Base-by-base conservation (phyloP, 2,113 vertebrate genomes). In the Hylia prasina region DNA sequence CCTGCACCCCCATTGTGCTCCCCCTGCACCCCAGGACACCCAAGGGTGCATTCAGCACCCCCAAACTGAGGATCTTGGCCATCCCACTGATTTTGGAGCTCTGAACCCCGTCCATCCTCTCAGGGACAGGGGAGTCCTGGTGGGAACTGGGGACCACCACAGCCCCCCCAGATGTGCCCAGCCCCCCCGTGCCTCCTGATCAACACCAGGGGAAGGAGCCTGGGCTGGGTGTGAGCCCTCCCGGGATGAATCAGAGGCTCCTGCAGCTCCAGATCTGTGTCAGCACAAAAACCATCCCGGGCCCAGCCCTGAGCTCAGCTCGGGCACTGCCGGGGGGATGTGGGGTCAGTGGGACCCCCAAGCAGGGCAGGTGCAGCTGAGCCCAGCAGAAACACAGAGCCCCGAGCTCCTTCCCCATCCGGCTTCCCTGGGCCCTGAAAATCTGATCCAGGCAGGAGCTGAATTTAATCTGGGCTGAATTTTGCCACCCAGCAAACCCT, bases 171-270 rank as follows among this genome's bases (percentile, higher is more conserved):
- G 45, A 2, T 50, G 68, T 40, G 4, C 50, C 44, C 53, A 68
- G 15, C n/a, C 39, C 60, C 90, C 28, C 13, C 31, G 61, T 40
- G 9, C 71, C 1, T 0, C 19, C 70, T 0, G 15, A 57, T 56
- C 68, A 19, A 1, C 9, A 23, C 2, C 27, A 5, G 20, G 71
- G 72, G 63, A 51, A 83, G 64, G 37, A 73, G 25, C 47, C 54
- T 25, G 12, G 39, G 37, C 54, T 70, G 96, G 96, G 77, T 33
- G 83, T 93, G 89, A 95, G 93, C 47, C 80, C 71, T 83, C 77
- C 58, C 0, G 25, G 33, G 64, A 94, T 96, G 96, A 94, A 93
- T 96, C 93, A 94, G 89, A 95, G 75, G 44, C 51, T 90, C 24
- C 78, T 31, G 48, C 5, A 0, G 54, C 66, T 66, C 69, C 75